Conservation (phyloP, 2,113 vertebrate genomes). For the Nothoprocta perdicaria region DNA sequence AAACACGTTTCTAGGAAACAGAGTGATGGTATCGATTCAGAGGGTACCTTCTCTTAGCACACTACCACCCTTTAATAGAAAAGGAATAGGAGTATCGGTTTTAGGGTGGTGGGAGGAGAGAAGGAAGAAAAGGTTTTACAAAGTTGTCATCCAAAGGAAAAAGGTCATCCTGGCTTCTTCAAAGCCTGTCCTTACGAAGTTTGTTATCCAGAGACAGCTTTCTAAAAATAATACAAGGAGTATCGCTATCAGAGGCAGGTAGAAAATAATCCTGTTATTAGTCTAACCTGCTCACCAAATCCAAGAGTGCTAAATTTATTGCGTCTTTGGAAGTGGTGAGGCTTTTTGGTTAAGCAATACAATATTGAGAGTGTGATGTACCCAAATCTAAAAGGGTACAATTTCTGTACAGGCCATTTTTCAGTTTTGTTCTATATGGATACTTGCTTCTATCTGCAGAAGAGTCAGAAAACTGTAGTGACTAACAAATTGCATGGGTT, state of each 20-base stretch:
- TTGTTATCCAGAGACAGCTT: not conserved
- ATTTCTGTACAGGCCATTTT: not conserved
- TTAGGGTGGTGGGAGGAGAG: not conserved
- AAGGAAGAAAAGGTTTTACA: not conserved
- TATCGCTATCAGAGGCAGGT: not conserved
- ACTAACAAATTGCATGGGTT: not conserved
- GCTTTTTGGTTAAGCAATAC: not conserved
- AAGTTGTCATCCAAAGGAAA: not conserved
- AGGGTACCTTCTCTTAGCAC: not conserved
- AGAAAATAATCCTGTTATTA: constrained; percentile 13
- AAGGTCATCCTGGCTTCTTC: not conserved
- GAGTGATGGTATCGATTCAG: not conserved
- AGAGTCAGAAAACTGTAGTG: not conserved
- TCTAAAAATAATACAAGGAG: constrained; percentile 44
- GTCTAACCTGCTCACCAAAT: not conserved
- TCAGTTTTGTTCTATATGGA: not conserved
- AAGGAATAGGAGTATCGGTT: not conserved
- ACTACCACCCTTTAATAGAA: not conserved
- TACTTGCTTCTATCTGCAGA: not conserved
- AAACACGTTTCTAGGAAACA: not conserved
- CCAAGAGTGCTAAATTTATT: not conserved
- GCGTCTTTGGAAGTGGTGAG: not conserved
- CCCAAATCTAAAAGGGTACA: not conserved
- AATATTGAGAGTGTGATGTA: not conserved
- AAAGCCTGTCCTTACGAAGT: not conserved